These are phyloP conservation scores for Athalia rosae DNA, from an alignment of 2,888 invertebrate genomes.

Conservation along the genomic window DNA sequence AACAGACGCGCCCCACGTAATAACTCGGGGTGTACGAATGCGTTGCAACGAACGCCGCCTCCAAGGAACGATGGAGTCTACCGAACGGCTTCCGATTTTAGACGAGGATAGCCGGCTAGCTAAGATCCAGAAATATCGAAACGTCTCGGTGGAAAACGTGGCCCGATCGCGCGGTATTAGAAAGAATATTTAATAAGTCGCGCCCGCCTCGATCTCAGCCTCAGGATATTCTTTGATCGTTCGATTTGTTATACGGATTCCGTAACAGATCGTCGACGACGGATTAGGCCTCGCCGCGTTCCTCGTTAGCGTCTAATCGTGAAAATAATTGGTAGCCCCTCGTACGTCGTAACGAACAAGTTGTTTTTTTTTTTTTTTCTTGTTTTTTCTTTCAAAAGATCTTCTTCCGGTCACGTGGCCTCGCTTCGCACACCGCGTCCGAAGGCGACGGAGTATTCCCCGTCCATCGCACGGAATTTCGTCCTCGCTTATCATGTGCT, in stretches of 20 bases:
- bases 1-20: slow-evolving; percentile 23
- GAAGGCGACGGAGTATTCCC: slow-evolving; percentile 12
- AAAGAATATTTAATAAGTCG: too few species aligned
- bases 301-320: slow-evolving; percentile 11
- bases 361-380: too few species aligned
- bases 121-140: too few species aligned
- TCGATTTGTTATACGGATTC: not conserved
- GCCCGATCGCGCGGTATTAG: too few species aligned
- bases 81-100: too few species aligned
- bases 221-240: not conserved
- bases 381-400: slow-evolving; percentile 24
- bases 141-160: too few species aligned
- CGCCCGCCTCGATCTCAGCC: too few species aligned
- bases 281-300: not conserved
- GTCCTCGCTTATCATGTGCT: not conserved
- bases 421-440: not conserved
- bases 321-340: too few species aligned
- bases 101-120: too few species aligned
- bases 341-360: slow-evolving; percentile 5
- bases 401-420: slow-evolving; percentile 24
- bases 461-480: not conserved
- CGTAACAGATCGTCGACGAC: not conserved
- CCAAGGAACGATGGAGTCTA: too few species aligned
- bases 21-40: not conserved
- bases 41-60: too few species aligned